phyloP scores from a whole-genome alignment of 2,797 vertebrate species.

The Hirundo rustica region DNA sequence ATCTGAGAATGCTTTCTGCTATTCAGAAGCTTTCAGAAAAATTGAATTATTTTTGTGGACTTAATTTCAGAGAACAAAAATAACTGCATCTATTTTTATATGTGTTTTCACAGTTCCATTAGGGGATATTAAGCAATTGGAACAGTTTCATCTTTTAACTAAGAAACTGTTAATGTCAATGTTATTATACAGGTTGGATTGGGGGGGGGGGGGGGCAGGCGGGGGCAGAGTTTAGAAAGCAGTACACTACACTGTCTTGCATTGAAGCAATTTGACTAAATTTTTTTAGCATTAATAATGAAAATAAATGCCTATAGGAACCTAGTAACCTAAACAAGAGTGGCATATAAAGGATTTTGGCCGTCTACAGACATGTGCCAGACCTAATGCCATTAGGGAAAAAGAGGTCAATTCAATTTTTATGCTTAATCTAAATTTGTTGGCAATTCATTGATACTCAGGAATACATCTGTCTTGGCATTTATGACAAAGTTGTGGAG shows the following conservation, averaged over 20 bases:
- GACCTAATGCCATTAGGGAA: neutral
- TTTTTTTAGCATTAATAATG: neutral
- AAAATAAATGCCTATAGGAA: neutral
- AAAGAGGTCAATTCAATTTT: neutral
- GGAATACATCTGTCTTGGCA: neutral
- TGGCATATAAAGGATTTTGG: neutral
- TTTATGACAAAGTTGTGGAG: neutral
- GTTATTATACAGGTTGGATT: neutral
- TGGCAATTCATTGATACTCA: neutral
- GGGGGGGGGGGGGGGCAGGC: neutral
- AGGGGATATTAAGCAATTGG: slow-evolving; percentile 3
- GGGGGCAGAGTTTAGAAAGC: neutral
- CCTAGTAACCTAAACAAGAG: neutral
- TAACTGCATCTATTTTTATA: slow-evolving; percentile 21
- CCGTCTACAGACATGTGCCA: neutral
- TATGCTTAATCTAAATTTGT: neutral
- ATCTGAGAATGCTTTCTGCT: neutral
- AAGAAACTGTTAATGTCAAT: neutral
- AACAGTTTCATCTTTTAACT: neutral
- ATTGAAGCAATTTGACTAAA: neutral
- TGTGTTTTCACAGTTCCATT: slow-evolving; percentile 25
- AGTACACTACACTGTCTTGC: neutral
- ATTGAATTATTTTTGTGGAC: neutral
- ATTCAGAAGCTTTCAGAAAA: neutral
- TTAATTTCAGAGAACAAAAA: neutral